phyloP scores from a whole-genome alignment of 2,888 invertebrate species.

The Troilus luridus region DNA sequence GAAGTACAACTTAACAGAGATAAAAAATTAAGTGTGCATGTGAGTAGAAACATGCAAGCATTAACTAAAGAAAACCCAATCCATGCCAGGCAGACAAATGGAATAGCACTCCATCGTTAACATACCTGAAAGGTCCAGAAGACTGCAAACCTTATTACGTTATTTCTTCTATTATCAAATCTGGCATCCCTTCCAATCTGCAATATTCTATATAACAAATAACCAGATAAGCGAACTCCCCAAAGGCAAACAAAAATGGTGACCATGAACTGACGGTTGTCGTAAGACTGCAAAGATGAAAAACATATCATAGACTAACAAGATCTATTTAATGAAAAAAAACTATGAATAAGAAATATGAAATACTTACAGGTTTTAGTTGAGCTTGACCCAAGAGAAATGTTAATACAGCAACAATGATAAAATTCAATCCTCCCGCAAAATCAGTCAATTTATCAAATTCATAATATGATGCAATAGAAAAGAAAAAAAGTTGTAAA shows the following conservation, averaged over 20 bases:
- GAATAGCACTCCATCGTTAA: constrained; percentile 12
- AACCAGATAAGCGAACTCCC: constrained; percentile 89
- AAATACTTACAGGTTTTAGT: constrained; percentile 65
- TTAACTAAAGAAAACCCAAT: neutral
- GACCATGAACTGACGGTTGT: constrained; percentile 91
- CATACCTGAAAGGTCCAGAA: constrained; percentile 92
- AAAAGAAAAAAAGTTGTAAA: constrained; percentile 90
- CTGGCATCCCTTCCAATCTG: constrained; percentile 92
- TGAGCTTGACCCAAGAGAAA: constrained; percentile 84
- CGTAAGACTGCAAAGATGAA: constrained; percentile 77
- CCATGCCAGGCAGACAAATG: neutral
- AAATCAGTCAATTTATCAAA: constrained; percentile 94
- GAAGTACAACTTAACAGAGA: too few species aligned
- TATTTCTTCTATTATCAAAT: constrained; percentile 90
- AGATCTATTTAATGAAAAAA: neutral
- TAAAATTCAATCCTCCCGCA: constrained; percentile 94
- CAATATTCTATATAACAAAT: constrained; percentile 90
- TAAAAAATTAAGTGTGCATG: neutral
- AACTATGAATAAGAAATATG: neutral
- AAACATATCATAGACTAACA: neutral
- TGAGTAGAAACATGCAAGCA: neutral
- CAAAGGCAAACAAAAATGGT: constrained; percentile 90
- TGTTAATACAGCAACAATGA: constrained; percentile 88
- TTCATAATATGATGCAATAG: constrained; percentile 87
- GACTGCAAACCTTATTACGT: constrained; percentile 89